phyloP scores from a whole-genome alignment of 2,113 vertebrate genomes.

The Grus americana region DNA sequence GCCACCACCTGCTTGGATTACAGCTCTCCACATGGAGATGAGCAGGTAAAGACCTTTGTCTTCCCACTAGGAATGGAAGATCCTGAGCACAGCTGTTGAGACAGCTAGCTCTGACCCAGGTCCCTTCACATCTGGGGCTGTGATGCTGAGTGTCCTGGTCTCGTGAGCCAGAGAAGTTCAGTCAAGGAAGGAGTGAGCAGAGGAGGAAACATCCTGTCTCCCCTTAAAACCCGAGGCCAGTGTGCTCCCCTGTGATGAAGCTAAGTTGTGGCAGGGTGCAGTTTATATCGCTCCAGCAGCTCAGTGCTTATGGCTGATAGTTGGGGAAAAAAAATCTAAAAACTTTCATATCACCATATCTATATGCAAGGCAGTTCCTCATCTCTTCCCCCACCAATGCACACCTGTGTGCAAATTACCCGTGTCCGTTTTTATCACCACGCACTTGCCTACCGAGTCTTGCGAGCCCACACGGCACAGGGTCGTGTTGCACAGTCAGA shows the following conservation, averaged over 20 bases:
- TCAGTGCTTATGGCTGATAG: background rate
- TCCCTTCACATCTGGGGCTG: background rate
- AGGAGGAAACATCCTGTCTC: background rate
- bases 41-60: background rate
- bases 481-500: background rate
- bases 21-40: background rate
- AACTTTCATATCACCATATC: background rate
- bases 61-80: background rate
- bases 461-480: background rate
- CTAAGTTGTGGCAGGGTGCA: background rate
- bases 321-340: background rate
- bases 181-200: background rate
- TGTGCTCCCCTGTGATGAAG: background rate
- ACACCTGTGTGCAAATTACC: background rate
- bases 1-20: accelerated
- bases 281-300: background rate
- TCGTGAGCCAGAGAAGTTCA: background rate
- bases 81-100: background rate
- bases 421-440: background rate
- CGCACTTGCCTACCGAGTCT: background rate
- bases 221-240: accelerated
- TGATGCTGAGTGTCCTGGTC: background rate
- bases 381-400: background rate
- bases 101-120: background rate
- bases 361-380: background rate